Conservation (phyloP, 2,888 invertebrate species). For the Orgyia antiqua region DNA sequence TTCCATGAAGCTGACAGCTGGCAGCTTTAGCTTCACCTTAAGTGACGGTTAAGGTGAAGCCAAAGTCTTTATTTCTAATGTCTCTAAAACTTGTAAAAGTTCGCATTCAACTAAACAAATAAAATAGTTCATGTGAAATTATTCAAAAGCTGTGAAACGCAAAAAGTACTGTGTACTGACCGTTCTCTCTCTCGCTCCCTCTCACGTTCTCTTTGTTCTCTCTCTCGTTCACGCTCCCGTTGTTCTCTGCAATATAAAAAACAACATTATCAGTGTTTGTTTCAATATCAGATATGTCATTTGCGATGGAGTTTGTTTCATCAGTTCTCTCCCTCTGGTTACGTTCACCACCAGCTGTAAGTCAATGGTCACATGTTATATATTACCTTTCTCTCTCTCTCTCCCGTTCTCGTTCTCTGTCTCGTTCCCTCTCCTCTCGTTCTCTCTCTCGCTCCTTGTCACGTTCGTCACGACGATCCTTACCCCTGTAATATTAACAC, state of each 20-base stretch:
- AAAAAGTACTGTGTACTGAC: too few species aligned
- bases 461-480: slow-evolving; percentile 36
- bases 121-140: too few species aligned
- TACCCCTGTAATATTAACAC: slow-evolving; percentile 17
- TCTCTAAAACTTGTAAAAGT: too few species aligned
- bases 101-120: too few species aligned
- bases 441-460: slow-evolving; percentile 51
- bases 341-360: too few species aligned
- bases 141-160: too few species aligned
- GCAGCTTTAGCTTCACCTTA: too few species aligned
- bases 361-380: not conserved
- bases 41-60: too few species aligned
- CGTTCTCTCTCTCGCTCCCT: slow-evolving; percentile 56
- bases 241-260: slow-evolving; percentile 20
- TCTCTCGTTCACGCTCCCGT: slow-evolving; percentile 45
- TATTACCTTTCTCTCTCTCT: slow-evolving; percentile 34
- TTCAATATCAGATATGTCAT: not conserved
- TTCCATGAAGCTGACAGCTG: too few species aligned
- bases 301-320: too few species aligned
- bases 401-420: slow-evolving; percentile 43
- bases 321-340: too few species aligned
- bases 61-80: too few species aligned
- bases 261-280: not conserved
- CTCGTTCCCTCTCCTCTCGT: slow-evolving; percentile 45
- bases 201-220: slow-evolving; percentile 35